These are phyloP conservation scores for Rallus crepitans DNA, from an alignment of 2,797 vertebrate genomes.

Conservation along the genomic window DNA sequence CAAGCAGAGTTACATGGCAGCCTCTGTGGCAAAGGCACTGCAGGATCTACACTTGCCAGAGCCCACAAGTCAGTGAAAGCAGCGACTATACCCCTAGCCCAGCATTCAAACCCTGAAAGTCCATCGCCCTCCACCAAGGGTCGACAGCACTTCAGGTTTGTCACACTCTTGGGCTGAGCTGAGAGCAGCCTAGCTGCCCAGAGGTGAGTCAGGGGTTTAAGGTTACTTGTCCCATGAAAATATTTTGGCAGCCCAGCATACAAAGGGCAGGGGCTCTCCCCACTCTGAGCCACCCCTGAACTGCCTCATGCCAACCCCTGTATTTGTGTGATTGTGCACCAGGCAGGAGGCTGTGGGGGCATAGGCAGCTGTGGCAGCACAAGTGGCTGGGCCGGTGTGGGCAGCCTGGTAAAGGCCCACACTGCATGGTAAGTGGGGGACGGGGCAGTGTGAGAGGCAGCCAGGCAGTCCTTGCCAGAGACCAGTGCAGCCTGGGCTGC, in stretches of 20 bases:
- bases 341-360: accelerated
- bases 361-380: background rate
- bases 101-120: background rate
- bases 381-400: background rate
- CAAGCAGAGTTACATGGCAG: background rate
- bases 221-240: background rate
- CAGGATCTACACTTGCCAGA: background rate
- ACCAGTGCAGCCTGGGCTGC: background rate
- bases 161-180: background rate
- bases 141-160: accelerated
- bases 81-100: background rate
- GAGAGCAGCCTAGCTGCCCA: background rate
- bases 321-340: background rate
- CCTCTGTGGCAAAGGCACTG: background rate
- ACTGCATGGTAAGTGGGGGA: background rate
- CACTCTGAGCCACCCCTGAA: background rate
- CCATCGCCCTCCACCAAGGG: background rate
- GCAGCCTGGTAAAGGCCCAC: background rate
- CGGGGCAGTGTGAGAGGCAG: background rate
- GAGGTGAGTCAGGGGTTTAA: background rate
- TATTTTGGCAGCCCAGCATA: background rate
- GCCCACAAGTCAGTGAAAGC: background rate
- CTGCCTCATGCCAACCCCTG: background rate
- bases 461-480: background rate
- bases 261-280: background rate